Percentiles rank a stretch among this genome's conserved stretches.
Conservation (phyloP, 2,888 invertebrate species). For the Rhimphoctona megacephalus region DNA sequence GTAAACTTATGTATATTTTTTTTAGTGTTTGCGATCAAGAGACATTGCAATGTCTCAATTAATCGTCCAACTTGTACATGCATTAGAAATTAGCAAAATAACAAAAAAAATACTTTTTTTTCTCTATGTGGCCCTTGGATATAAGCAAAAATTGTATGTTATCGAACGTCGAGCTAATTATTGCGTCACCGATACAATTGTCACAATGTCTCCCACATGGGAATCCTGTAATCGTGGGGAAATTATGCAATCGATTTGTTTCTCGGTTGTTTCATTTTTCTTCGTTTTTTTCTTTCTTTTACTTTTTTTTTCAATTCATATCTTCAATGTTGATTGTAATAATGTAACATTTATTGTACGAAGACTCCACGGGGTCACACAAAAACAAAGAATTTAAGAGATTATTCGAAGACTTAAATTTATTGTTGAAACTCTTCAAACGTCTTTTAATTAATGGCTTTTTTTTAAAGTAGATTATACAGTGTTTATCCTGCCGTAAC, state of each 20-base stretch:
- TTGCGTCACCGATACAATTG: conserved; percentile 11
- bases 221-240: conserved; percentile 16
- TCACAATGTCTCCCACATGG: conserved; percentile 13
- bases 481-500: conserved; percentile 66
- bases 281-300: conserved; percentile 27
- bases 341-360: not conserved
- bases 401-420: conserved; percentile 47
- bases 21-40: conserved; percentile 46
- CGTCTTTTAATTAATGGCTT: conserved; percentile 20
- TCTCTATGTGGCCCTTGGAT: not conserved
- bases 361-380: conserved; percentile 1
- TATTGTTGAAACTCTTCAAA: conserved; percentile 26
- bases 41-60: conserved; percentile 23
- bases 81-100: conserved; percentile 6
- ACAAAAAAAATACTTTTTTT: not conserved
- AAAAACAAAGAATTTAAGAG: conserved; percentile 20
- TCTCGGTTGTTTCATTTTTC: conserved; percentile 19
- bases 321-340: conserved; percentile 12
- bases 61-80: conserved; percentile 5
- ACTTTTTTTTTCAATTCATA: not conserved
- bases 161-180: conserved; percentile 4
- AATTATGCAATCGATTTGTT: conserved; percentile 6
- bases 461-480: conserved; percentile 37
- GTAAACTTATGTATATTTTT: conserved; percentile 29
- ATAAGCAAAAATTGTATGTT: conserved; percentile 18